These are phyloP conservation scores for Rhopalosiphum nymphaeae DNA, from an alignment of 2,888 invertebrate genomes.

Conservation along the genomic window DNA sequence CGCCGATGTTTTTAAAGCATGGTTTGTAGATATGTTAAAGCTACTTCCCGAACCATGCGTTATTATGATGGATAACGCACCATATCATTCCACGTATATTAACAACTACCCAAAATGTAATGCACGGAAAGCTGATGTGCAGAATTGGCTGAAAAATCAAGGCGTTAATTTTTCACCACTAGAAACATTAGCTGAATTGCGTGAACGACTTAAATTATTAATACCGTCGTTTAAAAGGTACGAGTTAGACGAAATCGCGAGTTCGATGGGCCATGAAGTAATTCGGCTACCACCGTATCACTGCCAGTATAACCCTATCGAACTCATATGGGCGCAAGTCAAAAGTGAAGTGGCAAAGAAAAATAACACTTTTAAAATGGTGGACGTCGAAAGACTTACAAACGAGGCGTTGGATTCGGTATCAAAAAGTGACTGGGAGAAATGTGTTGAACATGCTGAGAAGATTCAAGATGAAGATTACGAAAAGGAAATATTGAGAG, in stretches of 20 bases:
- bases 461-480: background rate
- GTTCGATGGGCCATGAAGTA: background rate
- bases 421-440: background rate
- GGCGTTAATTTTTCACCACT: background rate
- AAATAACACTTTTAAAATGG: background rate
- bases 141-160: background rate
- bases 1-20: background rate
- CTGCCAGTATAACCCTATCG: background rate
- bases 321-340: background rate
- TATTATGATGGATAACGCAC: background rate
- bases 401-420: background rate
- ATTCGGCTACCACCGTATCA: background rate
- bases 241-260: background rate
- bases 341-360: background rate
- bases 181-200: background rate
- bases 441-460: background rate
- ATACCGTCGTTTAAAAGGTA: background rate
- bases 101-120: constrained; percentile 1
- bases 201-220: background rate
- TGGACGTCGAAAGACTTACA: background rate
- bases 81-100: background rate
- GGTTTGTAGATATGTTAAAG: constrained; percentile 16
- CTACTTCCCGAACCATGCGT: constrained; percentile 3
- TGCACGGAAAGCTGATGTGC: background rate
- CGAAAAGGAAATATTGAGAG: background rate